These are phyloP conservation scores for Phoxinus dragarum DNA, from an alignment of 2,797 vertebrate species.

Conservation along the genomic window DNA sequence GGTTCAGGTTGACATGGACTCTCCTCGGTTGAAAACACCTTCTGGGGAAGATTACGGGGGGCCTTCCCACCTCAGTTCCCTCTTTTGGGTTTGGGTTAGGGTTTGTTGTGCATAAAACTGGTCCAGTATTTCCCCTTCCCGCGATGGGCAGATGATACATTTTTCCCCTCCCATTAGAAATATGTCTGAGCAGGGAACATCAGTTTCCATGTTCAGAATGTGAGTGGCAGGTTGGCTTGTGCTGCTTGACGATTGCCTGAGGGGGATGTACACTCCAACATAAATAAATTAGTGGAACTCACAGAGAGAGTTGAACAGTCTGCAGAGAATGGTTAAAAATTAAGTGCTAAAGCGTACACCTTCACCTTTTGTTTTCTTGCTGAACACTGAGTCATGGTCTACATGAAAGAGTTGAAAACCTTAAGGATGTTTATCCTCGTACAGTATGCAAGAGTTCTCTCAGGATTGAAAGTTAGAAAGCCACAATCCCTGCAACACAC, in stretches of 20 bases:
- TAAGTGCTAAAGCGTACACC: background rate
- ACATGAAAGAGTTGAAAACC: background rate
- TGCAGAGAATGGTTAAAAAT: slow-evolving; percentile 10
- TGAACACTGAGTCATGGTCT: background rate
- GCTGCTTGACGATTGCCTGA: slow-evolving; percentile 1
- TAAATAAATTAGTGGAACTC: slow-evolving; percentile 20
- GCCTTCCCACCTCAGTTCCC: background rate
- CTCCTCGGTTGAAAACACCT: background rate
- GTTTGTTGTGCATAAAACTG: background rate
- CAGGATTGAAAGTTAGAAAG: background rate
- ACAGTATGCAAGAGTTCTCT: background rate
- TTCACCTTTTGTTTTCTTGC: background rate
- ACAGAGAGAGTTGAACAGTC: slow-evolving; percentile 1
- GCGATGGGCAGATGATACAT: background rate
- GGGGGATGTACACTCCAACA: slow-evolving; percentile 2
- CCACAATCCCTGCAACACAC: background rate
- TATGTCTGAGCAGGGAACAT: slow-evolving; percentile 1
- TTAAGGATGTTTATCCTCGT: background rate
- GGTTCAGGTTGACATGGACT: background rate
- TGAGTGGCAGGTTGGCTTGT: background rate
- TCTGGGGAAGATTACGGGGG: background rate
- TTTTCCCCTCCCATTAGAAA: background rate
- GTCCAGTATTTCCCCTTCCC: background rate
- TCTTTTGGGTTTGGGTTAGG: too few species aligned
- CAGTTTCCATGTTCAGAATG: slow-evolving; percentile 11